Evolutionary conservation across 2,888 invertebrate genomes (phyloP), one percentile per base, ranked within the genome.

Genomic region (Zonitis immaculata): DNA sequence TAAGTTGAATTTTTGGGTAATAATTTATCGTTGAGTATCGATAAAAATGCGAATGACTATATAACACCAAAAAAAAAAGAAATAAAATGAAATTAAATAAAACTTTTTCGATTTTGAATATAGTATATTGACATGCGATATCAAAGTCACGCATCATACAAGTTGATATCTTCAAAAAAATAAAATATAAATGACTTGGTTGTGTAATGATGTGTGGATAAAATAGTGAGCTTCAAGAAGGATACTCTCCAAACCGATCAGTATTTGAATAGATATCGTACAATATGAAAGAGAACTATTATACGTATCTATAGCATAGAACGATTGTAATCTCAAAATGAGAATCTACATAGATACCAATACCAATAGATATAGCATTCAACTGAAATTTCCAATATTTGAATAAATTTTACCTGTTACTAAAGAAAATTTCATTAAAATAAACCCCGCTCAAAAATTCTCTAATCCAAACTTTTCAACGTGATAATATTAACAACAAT

Each of bases 51-150:
- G 48, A 48, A 61, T 54, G 54, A 52, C 52, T 56, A 59, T n/a
- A n/a, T n/a, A n/a, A n/a, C n/a, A 54, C 56, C 56, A 51, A 57
- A 20, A n/a, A 39, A 9, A 39, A 28, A 27, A 7, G 8, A 27
- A 25, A 25, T 6, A 35, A 35, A 61, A 61, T n/a, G n/a, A n/a
- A n/a, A n/a, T n/a, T n/a, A n/a, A n/a, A n/a, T n/a, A n/a, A n/a
- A n/a, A n/a, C 53, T 60, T 58, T 58, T 60, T 58, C 58, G 54
- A 58, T 60, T 57, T 51, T 47, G 50, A 55, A 52, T 58, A 56
- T 47, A 52, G 52, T 52, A 48, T 46, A 54, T 60, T 60, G 46
- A 52, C 58, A 60, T 54, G 60, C 60, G 49, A 60, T 50, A 50
- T 49, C 47, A 49, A n/a, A 58, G 60, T 60, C 60, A 60, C 60